Evolutionary conservation across 2,113 vertebrate genomes (phyloP).

Genomic region (Tricholaema leucomelas): DNA sequence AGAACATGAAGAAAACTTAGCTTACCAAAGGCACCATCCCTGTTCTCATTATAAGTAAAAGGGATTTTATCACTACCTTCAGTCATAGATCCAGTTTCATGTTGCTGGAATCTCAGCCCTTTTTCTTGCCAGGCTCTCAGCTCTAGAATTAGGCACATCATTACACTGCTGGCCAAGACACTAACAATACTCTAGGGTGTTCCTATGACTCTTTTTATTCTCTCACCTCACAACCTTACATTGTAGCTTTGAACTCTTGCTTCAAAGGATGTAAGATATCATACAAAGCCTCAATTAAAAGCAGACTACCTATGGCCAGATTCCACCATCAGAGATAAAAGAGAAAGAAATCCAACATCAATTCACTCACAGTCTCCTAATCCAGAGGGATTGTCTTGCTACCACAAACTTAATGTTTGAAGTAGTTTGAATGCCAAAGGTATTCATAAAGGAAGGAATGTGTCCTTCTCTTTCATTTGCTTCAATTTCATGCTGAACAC

Average conservation of each 20-base stretch:
- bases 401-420: not conserved
- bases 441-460: not conserved
- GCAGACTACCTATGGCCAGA: not conserved
- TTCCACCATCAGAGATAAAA: conserved; percentile 47
- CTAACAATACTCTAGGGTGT: not conserved
- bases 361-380: not conserved
- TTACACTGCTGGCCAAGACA: not conserved
- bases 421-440: not conserved
- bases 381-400: not conserved
- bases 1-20: not conserved
- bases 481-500: not conserved
- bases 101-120: not conserved
- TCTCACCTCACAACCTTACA: not conserved
- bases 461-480: not conserved
- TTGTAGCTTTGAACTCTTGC: conserved; percentile 37
- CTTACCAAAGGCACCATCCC: not conserved
- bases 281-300: conserved; percentile 50
- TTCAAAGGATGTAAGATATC: conserved; percentile 39
- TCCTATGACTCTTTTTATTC: not conserved
- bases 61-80: not conserved
- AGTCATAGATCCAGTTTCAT: not conserved
- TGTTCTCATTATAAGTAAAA: not conserved
- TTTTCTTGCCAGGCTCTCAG: not conserved
- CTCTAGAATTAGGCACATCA: not conserved
- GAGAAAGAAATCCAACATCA: conserved; percentile 18